Base-by-base conservation (phyloP, 2,888 invertebrate genomes). In the Creontiades dilutus region DNA sequence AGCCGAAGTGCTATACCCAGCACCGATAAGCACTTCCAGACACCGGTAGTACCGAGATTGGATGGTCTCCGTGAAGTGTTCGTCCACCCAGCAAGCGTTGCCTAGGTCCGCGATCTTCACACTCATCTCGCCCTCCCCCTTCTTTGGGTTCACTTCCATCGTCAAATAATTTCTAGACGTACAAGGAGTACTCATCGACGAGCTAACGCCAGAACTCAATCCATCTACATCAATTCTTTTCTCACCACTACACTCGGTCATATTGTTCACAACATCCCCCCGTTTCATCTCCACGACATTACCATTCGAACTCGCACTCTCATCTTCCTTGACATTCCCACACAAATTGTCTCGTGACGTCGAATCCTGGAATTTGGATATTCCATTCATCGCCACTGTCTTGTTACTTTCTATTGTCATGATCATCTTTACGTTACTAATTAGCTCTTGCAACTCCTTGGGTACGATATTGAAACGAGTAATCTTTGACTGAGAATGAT, bases 41-140 rank as follows among this genome's bases (percentile, higher is more conserved):
- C 98, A 98, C 90, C 99, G 95, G 94, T 99, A 99, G 93, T 99
- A 99, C 91, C 99, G 95, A 2, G 99, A 99, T 94, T 99, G 99
- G 92, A 99, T 99, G 93, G 99, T 99, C 94, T 99, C 99, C 46
- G 99, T 99, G 93, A 99, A 99, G 93, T 99, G 99, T 92, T 98
- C 97, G 93, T 97, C 95, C 86, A 98, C 97, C 99, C 99, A 99
- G 93, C 99, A 99, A 61, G 99, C 99, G 94, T 99, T 99, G 84
- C 99, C 99, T 91, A 99, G 95, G 94, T 99, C 99, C 57, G 99
- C 99, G 93, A 99, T 98, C 94, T 99, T 99, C 0, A 99, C 98
- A 93, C 97, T 96, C 91, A 99, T 95, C 90, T 98, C 97, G 94
- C 98, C 98, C 89, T 96, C 95, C 92, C 97, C 96, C 93, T 96